Evolutionary conservation across 2,797 vertebrate species (phyloP).

Genomic region (Paramormyrops hopkinsi): DNA sequence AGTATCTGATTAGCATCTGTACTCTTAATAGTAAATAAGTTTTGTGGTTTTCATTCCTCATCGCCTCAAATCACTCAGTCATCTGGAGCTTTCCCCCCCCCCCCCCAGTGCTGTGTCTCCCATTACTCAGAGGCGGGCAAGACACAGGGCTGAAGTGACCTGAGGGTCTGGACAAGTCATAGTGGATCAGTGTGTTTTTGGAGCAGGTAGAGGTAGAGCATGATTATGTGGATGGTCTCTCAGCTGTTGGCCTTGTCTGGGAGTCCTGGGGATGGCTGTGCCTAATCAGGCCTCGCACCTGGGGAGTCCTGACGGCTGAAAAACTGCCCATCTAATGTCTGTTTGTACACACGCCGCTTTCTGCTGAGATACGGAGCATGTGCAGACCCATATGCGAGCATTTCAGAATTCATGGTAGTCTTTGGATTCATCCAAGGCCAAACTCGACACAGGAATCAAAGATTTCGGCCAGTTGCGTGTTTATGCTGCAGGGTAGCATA

Average conservation of each 20-base stretch:
- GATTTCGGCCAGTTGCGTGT: background rate
- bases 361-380: background rate
- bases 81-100: background rate
- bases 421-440: background rate
- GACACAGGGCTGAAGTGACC: background rate
- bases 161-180: conserved; percentile 3
- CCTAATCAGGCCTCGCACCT: background rate
- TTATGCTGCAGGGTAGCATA: background rate
- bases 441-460: background rate
- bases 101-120: background rate
- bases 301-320: background rate
- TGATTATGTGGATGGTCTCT: background rate
- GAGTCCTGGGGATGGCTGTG: background rate
- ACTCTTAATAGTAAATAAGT: background rate
- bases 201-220: background rate
- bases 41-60: background rate
- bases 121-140: background rate
- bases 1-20: background rate
- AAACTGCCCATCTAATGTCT: background rate
- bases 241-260: conserved; percentile 1
- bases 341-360: background rate
- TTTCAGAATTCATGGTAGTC: background rate
- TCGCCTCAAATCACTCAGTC: background rate
- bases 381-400: background rate
- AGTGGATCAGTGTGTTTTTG: conserved; percentile 8